Evolutionary conservation across 37 sponge, comb jelly and placozoan genomes (phyloP).

Genomic region (Bolinopsis microptera): DNA sequence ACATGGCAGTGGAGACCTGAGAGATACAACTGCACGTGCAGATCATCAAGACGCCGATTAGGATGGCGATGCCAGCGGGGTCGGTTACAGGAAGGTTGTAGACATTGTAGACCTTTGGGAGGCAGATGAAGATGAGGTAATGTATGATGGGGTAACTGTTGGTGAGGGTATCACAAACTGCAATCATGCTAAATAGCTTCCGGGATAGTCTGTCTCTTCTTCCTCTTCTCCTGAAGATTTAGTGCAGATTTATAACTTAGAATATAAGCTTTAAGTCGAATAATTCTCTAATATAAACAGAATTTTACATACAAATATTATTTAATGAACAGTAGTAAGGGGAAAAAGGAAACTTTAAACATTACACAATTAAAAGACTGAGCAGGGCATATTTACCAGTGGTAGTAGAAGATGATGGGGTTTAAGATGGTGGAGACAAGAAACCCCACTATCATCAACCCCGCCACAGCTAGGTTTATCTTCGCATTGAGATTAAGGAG

Average conservation of each 20-base stretch:
- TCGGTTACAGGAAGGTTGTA: neutral
- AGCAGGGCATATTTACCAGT: too few relatives aligned
- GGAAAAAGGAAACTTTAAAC: too few relatives aligned
- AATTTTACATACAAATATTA: too few relatives aligned
- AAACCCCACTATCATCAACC: neutral
- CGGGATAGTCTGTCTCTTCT: neutral
- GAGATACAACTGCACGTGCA: neutral
- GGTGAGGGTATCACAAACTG: neutral
- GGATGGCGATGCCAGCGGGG: neutral
- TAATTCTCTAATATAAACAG: too few relatives aligned
- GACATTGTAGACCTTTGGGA: neutral
- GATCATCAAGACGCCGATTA: neutral
- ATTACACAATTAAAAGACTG: too few relatives aligned
- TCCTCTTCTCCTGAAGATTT: neutral
- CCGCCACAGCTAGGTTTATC: neutral
- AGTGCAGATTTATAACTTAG: too few relatives aligned
- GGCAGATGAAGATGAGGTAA: neutral
- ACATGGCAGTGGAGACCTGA: neutral
- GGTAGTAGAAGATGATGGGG: neutral
- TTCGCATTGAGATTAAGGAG: neutral
- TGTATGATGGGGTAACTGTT: neutral
- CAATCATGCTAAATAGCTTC: neutral
- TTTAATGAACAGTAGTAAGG: too few relatives aligned
- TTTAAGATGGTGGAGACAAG: neutral
- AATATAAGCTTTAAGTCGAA: too few relatives aligned